A percentile compares a stretch with the other conserved stretches of the same genome.
Evolutionary conservation across 2,888 invertebrate species (phyloP).

Genomic region (Cenopis cana): DNA sequence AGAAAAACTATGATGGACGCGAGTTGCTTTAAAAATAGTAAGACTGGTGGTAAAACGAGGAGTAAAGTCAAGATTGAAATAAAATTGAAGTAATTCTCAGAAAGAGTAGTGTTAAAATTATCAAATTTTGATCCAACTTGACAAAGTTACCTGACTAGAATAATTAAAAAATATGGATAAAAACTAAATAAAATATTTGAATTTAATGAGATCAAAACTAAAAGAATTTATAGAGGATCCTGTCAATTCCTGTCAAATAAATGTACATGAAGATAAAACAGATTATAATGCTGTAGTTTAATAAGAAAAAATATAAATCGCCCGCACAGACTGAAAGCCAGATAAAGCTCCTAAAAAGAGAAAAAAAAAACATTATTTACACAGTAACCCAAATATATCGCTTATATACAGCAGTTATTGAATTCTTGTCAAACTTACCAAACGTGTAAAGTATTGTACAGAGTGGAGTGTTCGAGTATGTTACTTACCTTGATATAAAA

Average conservation of each 20-base stretch:
- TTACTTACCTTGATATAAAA: slow-evolving; percentile 34
- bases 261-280: slow-evolving; percentile 24
- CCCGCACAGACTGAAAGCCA: slow-evolving; percentile 49
- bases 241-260: too few relatives aligned
- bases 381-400: slow-evolving; percentile 54
- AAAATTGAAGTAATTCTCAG: neutral
- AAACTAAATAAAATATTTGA: neutral
- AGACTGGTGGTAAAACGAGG: neutral
- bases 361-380: slow-evolving; percentile 57
- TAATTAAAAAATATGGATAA: neutral
- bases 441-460: slow-evolving; percentile 34
- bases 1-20: neutral
- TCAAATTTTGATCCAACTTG: neutral
- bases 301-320: slow-evolving; percentile 1
- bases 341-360: slow-evolving; percentile 59
- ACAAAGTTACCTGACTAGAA: neutral
- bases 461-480: slow-evolving; percentile 15
- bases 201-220: neutral
- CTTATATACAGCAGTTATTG: slow-evolving; percentile 74
- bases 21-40: neutral
- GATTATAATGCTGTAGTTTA: slow-evolving; percentile 34
- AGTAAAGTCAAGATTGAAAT: too few relatives aligned
- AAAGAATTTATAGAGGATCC: slow-evolving; percentile 1
- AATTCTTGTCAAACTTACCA: slow-evolving; percentile 47
- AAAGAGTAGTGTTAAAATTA: neutral